Conservation (phyloP, 2,113 vertebrate species). For the Callionymus lyra region DNA sequence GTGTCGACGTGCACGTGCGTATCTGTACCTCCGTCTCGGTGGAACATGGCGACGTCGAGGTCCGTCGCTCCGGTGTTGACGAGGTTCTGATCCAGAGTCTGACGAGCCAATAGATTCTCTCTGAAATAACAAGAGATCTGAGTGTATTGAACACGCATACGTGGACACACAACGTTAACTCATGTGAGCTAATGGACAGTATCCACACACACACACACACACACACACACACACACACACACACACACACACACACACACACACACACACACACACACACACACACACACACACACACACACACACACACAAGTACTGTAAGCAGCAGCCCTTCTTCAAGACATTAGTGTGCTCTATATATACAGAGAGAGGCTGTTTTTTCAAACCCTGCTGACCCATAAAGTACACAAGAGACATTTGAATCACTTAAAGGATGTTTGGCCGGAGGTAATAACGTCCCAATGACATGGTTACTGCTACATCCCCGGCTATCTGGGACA, state of each 20-base stretch:
- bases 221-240: constrained; percentile 4
- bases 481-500: no score
- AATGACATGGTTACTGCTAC: neutral
- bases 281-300: constrained; percentile 1
- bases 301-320: neutral
- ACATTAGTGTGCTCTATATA: constrained; percentile 53
- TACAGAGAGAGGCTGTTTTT: constrained; percentile 31
- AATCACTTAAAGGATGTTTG: constrained; percentile 7
- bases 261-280: neutral
- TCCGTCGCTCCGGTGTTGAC: constrained; percentile 86
- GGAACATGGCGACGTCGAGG: constrained; percentile 95
- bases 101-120: constrained; percentile 82
- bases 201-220: neutral
- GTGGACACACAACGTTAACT: neutral
- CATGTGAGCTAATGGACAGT: constrained; percentile 2
- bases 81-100: constrained; percentile 82
- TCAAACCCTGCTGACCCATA: constrained; percentile 44
- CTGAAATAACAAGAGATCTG: constrained; percentile 52
- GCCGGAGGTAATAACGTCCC: constrained; percentile 12
- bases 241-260: no score
- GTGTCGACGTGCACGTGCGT: no score
- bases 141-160: constrained; percentile 5
- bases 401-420: constrained; percentile 19
- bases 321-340: constrained; percentile 22
- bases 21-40: constrained; percentile 83